phyloP scores from a whole-genome alignment of 1,140 invertebrate genomes.

The Acromyrmex charruanus region DNA sequence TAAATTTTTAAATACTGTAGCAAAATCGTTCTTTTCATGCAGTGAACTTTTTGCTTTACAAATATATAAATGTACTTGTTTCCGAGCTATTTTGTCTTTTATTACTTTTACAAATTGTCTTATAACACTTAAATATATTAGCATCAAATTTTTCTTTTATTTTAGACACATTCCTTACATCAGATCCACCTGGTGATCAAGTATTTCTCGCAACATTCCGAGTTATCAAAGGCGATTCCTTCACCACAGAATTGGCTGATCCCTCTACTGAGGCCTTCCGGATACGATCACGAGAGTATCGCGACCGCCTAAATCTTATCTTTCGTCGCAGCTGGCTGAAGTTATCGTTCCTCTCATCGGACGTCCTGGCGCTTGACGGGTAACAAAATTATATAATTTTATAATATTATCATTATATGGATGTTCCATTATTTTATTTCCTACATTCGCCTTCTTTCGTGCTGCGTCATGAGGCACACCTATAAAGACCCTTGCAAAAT shows the following conservation, averaged over 20 bases:
- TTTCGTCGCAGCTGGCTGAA: conserved; percentile 91
- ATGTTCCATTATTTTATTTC: not conserved
- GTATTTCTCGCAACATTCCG: conserved; percentile 93
- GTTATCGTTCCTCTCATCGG: conserved; percentile 90
- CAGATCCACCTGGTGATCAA: conserved; percentile 92
- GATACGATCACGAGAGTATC: conserved; percentile 90
- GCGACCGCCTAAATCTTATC: conserved; percentile 91
- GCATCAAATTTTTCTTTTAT: conserved; percentile 68
- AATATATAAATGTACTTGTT: not conserved
- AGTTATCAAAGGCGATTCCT: conserved; percentile 90
- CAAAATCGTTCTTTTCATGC: no score
- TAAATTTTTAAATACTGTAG: no score
- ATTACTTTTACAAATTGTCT: not conserved
- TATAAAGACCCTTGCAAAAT: conserved; percentile 3
- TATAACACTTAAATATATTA: not conserved
- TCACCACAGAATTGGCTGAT: conserved; percentile 89
- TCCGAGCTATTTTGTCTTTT: not conserved
- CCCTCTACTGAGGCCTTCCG: conserved; percentile 89
- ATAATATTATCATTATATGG: not conserved
- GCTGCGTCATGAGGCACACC: not conserved
- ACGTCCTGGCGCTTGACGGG: conserved; percentile 93
- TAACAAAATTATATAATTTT: conserved; percentile 80
- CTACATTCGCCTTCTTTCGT: not conserved
- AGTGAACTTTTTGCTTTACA: not conserved
- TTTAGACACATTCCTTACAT: conserved; percentile 93